Evolutionary conservation across 2,113 vertebrate species (phyloP), one percentile per base, ranked within the genome.

Genomic region (Indicator maculatus): DNA sequence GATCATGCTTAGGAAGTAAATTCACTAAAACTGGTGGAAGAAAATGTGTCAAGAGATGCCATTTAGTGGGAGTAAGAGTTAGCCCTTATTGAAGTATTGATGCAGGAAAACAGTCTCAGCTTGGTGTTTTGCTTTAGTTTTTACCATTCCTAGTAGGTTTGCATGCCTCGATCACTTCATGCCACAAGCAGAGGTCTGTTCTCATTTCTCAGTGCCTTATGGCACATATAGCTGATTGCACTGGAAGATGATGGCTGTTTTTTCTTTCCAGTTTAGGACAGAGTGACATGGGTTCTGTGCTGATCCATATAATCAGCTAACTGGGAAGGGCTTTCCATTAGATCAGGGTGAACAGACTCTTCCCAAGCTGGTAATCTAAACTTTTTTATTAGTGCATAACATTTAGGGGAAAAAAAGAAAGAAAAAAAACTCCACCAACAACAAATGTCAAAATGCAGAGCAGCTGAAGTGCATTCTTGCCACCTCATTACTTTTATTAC

Each of bases 401-500:
- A 75, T 83, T 95, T 88, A 94, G 72, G 58, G 36, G 8, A 36
- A 36, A 36, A 36, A 36, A 36, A 36, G 36, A 36, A 92, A 67
- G 24, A 16, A 44, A 44, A 44, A 44, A 44, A 44, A 16, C 41
- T 15, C 41, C 41, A 16, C 16, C 15, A 44, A 6, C 41, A 44
- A 36, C 45, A 44, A 77, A 79, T 53, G 50, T 91, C 91, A 91
- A 93, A 95, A 83, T 69, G 59, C 10, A 81, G 85, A 96, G 83
- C 85, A 95, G 81, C 65, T 93, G 89, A 95, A 76, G 65, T 90
- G 88, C 85, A 81, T 88, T 95, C 87, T 95, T 94, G 65, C 79
- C 79, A 95, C 88, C 39, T 96, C 96, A 91, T 96, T 95, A 93
- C 90, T 92, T 96, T 96, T 93, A 94, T 90, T 86, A 75, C 92